A percentile compares a stretch with the other conserved stretches of the same genome.
Conservation (phyloP, 2,113 vertebrate species). For the Girardinichthys multiradiatus region DNA sequence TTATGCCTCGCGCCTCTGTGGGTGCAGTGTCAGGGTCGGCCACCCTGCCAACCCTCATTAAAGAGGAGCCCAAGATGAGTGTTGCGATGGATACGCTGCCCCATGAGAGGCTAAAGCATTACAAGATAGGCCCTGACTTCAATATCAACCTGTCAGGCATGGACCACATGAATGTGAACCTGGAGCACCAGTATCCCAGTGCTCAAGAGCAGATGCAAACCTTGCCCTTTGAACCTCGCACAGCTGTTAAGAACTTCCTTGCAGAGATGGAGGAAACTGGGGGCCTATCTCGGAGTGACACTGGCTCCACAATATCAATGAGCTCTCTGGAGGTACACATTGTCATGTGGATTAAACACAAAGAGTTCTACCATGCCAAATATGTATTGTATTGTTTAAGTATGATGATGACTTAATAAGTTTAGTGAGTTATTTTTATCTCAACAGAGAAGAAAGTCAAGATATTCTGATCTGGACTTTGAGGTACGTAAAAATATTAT, state of each 20-base stretch:
- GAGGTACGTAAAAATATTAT: conserved; percentile 87
- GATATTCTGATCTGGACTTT: conserved; percentile 99
- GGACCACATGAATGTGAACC: conserved; percentile 92
- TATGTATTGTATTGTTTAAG: not conserved
- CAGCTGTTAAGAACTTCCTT: conserved; percentile 98
- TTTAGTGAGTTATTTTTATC: conserved; percentile 46
- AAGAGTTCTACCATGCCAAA: conserved; percentile 8
- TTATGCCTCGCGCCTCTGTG: conserved; percentile 87
- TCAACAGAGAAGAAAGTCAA: conserved; percentile 98
- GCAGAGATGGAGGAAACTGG: conserved; percentile 95
- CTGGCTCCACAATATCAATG: conserved; percentile 98
- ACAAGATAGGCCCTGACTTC: conserved; percentile 95
- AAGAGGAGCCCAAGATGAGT: conserved; percentile 95
- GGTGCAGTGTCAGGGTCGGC: conserved; percentile 77
- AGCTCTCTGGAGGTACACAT: conserved; percentile 94
- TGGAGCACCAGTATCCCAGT: conserved; percentile 89
- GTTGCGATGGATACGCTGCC: conserved; percentile 93
- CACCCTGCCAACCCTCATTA: conserved; percentile 88
- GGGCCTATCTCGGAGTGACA: conserved; percentile 96
- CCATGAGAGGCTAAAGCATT: conserved; percentile 96
- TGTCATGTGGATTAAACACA: not conserved
- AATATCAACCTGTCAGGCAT: conserved; percentile 90
- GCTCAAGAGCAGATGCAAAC: conserved; percentile 92
- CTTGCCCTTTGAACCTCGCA: conserved; percentile 95
- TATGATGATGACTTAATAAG: not conserved